Evolutionary conservation across 2,113 vertebrate species (phyloP).

Genomic region (Corythaixoides concolor): DNA sequence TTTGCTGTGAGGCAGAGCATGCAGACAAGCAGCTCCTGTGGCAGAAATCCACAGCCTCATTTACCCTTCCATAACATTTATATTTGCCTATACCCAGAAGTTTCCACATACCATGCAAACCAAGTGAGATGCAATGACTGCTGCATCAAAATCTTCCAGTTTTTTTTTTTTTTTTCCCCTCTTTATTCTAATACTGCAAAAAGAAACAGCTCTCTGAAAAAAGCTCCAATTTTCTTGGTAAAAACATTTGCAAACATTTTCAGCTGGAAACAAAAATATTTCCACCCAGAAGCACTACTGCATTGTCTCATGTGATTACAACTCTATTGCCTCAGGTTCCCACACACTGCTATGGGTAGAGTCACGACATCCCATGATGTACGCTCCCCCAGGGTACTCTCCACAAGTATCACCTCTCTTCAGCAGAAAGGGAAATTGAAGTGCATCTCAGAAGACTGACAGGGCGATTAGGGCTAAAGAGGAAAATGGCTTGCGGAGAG

Average conservation of each 20-base stretch:
- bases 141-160: background rate
- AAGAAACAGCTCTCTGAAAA: background rate
- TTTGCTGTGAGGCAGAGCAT: background rate
- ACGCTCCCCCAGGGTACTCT: background rate
- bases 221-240: background rate
- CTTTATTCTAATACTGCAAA: background rate
- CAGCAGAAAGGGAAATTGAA: background rate
- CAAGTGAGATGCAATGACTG: background rate
- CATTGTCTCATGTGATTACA: background rate
- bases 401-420: background rate
- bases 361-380: background rate
- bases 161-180: background rate
- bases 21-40: background rate
- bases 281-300: background rate
- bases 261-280: background rate
- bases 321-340: background rate
- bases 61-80: background rate
- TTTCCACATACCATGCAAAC: background rate
- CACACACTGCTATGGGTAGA: rapidly evolving
- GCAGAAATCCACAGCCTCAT: background rate
- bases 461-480: background rate
- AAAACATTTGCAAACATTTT: background rate
- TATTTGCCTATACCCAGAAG: background rate
- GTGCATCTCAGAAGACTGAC: background rate
- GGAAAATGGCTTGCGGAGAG: background rate